Evolutionary conservation across 2,888 invertebrate genomes (phyloP).

Genomic region (Uloborus plumipes): DNA sequence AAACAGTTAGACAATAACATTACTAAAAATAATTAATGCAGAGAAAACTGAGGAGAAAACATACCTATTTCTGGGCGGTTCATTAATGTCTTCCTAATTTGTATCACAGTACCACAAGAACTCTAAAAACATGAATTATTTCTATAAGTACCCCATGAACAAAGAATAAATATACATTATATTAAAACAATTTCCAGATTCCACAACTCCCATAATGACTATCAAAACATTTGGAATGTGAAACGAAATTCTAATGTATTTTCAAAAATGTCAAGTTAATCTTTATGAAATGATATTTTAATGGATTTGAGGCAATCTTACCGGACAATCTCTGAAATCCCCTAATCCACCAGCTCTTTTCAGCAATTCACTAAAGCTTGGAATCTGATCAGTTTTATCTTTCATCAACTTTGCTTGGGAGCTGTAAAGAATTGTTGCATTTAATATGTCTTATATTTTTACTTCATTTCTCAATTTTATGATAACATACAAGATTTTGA

Average conservation of each 20-base stretch:
- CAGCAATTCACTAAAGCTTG: slow-evolving; percentile 85
- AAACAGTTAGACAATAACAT: background rate
- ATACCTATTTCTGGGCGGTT: slow-evolving; percentile 88
- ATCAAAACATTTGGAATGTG: background rate
- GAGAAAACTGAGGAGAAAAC: slow-evolving; percentile 21
- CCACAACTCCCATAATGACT: too few relatives aligned
- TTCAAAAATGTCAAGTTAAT: background rate
- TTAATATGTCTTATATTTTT: background rate
- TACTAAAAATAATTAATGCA: background rate
- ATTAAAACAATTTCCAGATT: background rate
- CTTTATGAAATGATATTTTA: background rate
- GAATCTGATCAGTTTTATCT: slow-evolving; percentile 50
- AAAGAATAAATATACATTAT: background rate
- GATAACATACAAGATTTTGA: background rate
- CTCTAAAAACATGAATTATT: slow-evolving; percentile 77
- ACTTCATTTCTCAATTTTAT: background rate
- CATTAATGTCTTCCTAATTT: slow-evolving; percentile 89
- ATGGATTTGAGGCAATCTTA: slow-evolving; percentile 74
- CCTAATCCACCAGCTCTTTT: slow-evolving; percentile 93
- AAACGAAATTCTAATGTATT: background rate
- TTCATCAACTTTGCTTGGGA: slow-evolving; percentile 62
- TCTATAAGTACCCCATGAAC: background rate
- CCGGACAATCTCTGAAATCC: slow-evolving; percentile 93
- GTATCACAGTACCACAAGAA: slow-evolving; percentile 92
- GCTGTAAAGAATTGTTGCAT: slow-evolving; percentile 16